Base-by-base conservation (phyloP, 2,113 vertebrate genomes). In the Sceloporus tristichus region DNA sequence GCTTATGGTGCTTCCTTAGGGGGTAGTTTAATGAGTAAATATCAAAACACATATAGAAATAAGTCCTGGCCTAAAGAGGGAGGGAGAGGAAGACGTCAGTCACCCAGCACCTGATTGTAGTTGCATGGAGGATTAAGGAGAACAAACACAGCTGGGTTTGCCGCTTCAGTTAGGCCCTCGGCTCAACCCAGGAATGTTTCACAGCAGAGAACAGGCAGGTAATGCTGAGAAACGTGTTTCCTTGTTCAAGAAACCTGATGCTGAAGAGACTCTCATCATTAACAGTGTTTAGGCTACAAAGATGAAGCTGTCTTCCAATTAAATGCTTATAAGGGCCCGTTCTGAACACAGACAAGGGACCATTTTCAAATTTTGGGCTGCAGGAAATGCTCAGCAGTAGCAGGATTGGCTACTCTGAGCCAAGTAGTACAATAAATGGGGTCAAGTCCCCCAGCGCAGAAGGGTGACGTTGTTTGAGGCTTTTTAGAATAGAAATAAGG, bases 121-220 rank as follows among this genome's bases (percentile, higher is more conserved):
- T 78, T 70, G 62, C 56, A 25, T 53, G 25, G 5, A 71, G 79
- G 88, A 83, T 86, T 71, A 82, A 86, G 73, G 66, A 78, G 80
- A 70, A 86, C 79, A 86, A 90, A 83, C 88, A 86, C 85, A 79
- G 84, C 84, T 86, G 88, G 59, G 78, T 68, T 29, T 71, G 38
- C 83, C 21, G 53, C 79, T 62, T 56, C 38, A 14, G 25, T 76
- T 76, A 21, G 34, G 42, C n/a, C 71, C 48, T 85, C 53, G 74
- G 4, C 75, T 81, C 71, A 74, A 40, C 73, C 88, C 79, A 82
- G 79, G 62, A 53, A 80, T 75, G 87, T 34, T 53, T 80, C 76
- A 25, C 78, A 85, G 59, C 18, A 19, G 42, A 76, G 71, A 85
- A 76, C 71, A 82, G 40, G 59, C 79, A 68, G 25, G 79, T 54